Evolutionary conservation across 53 echinoderm and acorn worm species (phyloP), one percentile per base, ranked within the genome.

Genomic region (Henricia sp.): DNA sequence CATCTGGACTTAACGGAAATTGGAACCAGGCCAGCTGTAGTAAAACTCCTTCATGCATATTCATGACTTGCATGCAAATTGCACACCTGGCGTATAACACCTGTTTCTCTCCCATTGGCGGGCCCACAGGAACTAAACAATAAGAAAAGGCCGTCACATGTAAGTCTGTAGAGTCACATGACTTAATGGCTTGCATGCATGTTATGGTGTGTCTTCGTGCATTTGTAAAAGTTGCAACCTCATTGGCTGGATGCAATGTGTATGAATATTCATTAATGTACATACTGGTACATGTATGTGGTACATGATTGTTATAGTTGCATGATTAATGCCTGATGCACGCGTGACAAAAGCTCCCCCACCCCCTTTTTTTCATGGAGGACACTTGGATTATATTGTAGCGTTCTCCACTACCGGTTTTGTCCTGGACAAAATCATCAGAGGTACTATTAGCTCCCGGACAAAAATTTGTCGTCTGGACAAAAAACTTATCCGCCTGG

Each of bases 11-110:
- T 28, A 70, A 70, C 13, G 70, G 70, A 70, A 70, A 50, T 13
- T 13, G 28, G 3, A 46, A 48, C 50, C 28, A 70, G 41, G 41
- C 38, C 67, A 70, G 44, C 50, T 74, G 77, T 41, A 12, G 74
- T 56, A 43, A 44, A 42, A 60, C 40, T 41, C 59, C 35, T 17
- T 29, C n/a, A 64, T 64, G 50, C 64, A 80, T 80, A 80, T 80
- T 62, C 64, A 80, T 80, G 64, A 50, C 0, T 20, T 60, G 32
- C 64, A 80, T 80, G 80, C 63, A 65, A 63, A 65, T 80, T 24
- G 25, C 16, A 40, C 36, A 60, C 60, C 54, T 35, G 55, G 53
- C 9, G 39, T 14, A 67, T 4, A 67, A 58, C 21, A 21, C 38
- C 20, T 58, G 44, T 35, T 4, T 35, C 33, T 44, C 50, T 64